Conservation (phyloP, 2,113 vertebrate species). For the Reinhardtius hippoglossoides region DNA sequence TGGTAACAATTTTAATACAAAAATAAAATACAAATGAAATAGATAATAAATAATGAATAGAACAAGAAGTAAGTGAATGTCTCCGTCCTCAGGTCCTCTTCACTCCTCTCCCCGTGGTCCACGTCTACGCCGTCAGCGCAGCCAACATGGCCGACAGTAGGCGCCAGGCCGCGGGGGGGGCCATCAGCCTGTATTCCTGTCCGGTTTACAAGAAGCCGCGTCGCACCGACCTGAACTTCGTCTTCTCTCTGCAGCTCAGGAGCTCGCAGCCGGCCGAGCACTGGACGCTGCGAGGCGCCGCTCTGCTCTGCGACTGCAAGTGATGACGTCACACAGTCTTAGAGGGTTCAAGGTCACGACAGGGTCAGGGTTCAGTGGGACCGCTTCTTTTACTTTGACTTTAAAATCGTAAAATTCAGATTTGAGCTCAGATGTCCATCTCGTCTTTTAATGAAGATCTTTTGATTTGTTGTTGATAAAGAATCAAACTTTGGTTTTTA, state of each 20-base stretch:
- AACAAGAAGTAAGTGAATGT: not conserved
- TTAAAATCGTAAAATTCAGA: too few species aligned
- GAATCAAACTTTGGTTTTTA: too few species aligned
- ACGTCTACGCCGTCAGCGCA: slow-evolving; percentile 85
- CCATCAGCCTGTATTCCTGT: slow-evolving; percentile 78
- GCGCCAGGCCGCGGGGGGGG: slow-evolving; percentile 29
- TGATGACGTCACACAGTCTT: slow-evolving; percentile 35
- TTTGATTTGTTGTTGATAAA: too few species aligned
- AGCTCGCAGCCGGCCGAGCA: slow-evolving; percentile 81
- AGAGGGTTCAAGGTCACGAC: too few species aligned
- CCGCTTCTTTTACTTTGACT: too few species aligned
- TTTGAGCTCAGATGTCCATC: too few species aligned
- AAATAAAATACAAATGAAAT: too few species aligned
- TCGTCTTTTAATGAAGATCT: too few species aligned
- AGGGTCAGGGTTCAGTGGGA: too few species aligned
- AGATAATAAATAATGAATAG: not conserved
- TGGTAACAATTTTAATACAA: too few species aligned
- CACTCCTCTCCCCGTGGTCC: slow-evolving; percentile 86
- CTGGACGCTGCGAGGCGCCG: slow-evolving; percentile 86
- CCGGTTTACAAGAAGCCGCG: slow-evolving; percentile 88
- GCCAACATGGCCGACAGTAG: slow-evolving; percentile 58
- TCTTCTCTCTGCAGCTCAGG: slow-evolving; percentile 83
- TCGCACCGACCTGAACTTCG: slow-evolving; percentile 86
- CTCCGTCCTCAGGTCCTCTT: slow-evolving; percentile 83
- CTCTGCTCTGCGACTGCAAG: slow-evolving; percentile 86